These are phyloP conservation scores for Crotalus tigris DNA, from an alignment of 2,113 vertebrate species.

Conservation along the genomic window DNA sequence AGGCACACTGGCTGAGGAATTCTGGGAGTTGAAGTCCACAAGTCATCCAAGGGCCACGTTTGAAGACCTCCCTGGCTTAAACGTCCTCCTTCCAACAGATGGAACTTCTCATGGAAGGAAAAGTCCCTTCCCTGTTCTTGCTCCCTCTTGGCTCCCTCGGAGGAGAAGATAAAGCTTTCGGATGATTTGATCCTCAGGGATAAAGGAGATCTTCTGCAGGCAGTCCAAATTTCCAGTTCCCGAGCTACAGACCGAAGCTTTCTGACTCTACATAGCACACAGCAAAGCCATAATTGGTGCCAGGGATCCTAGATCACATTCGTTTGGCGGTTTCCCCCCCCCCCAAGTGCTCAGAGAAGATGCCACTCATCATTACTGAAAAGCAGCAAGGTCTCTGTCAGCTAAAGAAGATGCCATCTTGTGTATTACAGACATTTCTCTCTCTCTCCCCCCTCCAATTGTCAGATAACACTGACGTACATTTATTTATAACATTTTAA, in stretches of 20 bases:
- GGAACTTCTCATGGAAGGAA: neutral
- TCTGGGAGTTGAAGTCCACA: neutral
- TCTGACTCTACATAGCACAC: neutral
- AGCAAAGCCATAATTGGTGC: neutral
- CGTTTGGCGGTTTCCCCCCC: neutral
- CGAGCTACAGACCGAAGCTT: neutral
- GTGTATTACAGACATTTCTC: neutral
- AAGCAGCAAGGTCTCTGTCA: neutral
- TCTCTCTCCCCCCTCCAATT: neutral
- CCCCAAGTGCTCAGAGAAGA: neutral
- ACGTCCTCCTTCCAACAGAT: neutral
- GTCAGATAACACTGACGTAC: neutral
- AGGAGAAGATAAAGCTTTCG: neutral
- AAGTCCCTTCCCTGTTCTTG: neutral
- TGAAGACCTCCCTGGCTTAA: neutral
- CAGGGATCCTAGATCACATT: neutral
- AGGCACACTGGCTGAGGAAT: too few relatives aligned
- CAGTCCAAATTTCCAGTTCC: too few relatives aligned
- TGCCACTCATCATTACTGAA: neutral
- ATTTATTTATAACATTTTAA: neutral
- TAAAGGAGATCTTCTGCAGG: neutral
- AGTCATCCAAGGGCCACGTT: too few relatives aligned
- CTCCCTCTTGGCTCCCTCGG: neutral
- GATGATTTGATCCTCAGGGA: neutral
- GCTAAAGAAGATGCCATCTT: neutral